These are phyloP conservation scores for Saccopteryx leptura DNA, from an alignment of 2,113 vertebrate species.

Conservation along the genomic window DNA sequence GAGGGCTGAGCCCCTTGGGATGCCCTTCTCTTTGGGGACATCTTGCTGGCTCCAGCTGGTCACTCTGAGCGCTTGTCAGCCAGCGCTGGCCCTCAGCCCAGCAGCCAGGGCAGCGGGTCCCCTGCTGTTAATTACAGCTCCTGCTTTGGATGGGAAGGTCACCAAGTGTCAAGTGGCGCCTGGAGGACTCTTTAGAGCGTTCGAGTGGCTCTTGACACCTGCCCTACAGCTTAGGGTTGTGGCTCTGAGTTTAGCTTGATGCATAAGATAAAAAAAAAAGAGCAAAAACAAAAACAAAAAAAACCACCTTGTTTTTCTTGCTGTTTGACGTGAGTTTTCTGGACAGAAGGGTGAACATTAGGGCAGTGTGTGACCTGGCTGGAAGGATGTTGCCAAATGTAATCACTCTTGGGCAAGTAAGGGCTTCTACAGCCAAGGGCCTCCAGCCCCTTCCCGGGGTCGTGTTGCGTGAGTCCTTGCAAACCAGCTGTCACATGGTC, in stretches of 20 bases:
- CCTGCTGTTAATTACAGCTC: not conserved
- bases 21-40: not conserved
- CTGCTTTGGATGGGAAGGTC: not conserved
- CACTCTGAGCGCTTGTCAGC: not conserved
- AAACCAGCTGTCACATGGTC: not conserved
- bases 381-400: not conserved
- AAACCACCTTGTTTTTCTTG: not conserved
- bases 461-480: not conserved
- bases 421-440: not conserved
- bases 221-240: not conserved
- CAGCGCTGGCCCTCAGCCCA: conserved; percentile 40
- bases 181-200: conserved; percentile 14
- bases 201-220: conserved; percentile 70
- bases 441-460: not conserved
- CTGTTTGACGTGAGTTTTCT: not conserved
- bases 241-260: not conserved
- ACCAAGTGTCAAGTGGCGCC: conserved; percentile 69
- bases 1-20: not conserved
- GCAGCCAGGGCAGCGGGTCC: not conserved
- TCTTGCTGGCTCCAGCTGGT: not conserved
- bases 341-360: not conserved
- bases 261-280: not conserved
- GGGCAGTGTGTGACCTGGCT: not conserved
- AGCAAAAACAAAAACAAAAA: not conserved
- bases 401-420: not conserved